phyloP scores from a whole-genome alignment of 2,113 vertebrate species.

The Tyrannus savana region DNA sequence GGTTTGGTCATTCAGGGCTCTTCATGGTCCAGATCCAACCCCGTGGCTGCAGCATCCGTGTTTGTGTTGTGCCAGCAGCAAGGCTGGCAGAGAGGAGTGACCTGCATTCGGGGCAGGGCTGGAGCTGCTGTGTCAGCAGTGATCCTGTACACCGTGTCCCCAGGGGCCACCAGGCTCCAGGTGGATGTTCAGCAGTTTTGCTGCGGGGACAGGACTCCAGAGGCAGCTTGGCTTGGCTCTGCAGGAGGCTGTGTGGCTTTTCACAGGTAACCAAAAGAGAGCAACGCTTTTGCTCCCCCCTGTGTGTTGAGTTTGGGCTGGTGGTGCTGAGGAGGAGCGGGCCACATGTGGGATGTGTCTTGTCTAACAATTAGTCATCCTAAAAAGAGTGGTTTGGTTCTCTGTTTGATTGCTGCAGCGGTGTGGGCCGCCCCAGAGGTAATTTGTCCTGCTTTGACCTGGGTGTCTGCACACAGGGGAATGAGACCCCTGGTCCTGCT shows the following conservation, averaged over 20 bases:
- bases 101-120: not conserved
- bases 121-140: not conserved
- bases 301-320: not conserved
- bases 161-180: not conserved
- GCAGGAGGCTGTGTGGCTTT: accelerated
- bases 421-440: not conserved
- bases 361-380: slow-evolving; percentile 25
- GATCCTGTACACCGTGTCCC: accelerated
- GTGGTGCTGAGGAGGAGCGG: not conserved
- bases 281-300: not conserved
- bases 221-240: not conserved
- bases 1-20: accelerated
- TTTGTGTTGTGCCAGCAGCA: accelerated
- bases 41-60: accelerated
- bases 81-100: not conserved
- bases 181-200: accelerated
- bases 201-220: not conserved
- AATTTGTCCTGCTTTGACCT: not conserved
- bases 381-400: not conserved
- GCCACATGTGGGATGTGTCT: not conserved
- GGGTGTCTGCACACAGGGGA: accelerated
- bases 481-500: accelerated
- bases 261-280: not conserved
- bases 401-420: not conserved
- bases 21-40: accelerated